These are phyloP conservation scores for Thymelicus lineola DNA, from an alignment of 2,888 invertebrate genomes.

Conservation along the genomic window DNA sequence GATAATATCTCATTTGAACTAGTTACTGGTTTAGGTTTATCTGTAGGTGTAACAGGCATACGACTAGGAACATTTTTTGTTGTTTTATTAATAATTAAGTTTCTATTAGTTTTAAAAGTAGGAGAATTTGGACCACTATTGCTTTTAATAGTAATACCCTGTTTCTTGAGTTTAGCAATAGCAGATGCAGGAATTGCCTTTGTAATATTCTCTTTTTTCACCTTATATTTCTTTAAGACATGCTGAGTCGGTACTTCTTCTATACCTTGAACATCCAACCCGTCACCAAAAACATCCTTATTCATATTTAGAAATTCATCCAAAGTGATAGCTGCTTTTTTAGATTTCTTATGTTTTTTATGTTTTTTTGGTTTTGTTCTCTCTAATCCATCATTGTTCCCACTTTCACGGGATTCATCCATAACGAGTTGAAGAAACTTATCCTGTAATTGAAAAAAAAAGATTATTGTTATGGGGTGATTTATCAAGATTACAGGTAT, in stretches of 20 bases:
- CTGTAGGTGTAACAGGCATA: constrained; percentile 27
- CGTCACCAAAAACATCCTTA: constrained; percentile 79
- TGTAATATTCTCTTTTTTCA: constrained; percentile 55
- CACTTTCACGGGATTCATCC: constrained; percentile 59
- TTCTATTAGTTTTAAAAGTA: constrained; percentile 40
- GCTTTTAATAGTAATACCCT: constrained; percentile 73
- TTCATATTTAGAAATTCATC: constrained; percentile 82
- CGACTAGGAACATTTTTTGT: constrained; percentile 17
- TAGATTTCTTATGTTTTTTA: constrained; percentile 78
- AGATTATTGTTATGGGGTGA: no score
- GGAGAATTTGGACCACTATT: constrained; percentile 50
- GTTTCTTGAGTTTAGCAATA: constrained; percentile 71
- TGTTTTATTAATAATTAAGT: constrained; percentile 38
- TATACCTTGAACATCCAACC: constrained; percentile 73
- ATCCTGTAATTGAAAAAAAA: constrained; percentile 58
- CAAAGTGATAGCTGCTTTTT: constrained; percentile 75
- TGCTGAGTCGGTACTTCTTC: constrained; percentile 77
- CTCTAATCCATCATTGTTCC: constrained; percentile 43
- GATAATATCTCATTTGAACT: constrained; percentile 68
- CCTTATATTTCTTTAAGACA: constrained; percentile 67
- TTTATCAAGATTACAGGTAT: no score
- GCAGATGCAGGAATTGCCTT: constrained; percentile 57
- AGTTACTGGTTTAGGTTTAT: constrained; percentile 47
- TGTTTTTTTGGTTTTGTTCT: constrained; percentile 69
- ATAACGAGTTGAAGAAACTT: constrained; percentile 71